Evolutionary conservation across 2,113 vertebrate species (phyloP).

Genomic region (cat (Felis catus)): DNA sequence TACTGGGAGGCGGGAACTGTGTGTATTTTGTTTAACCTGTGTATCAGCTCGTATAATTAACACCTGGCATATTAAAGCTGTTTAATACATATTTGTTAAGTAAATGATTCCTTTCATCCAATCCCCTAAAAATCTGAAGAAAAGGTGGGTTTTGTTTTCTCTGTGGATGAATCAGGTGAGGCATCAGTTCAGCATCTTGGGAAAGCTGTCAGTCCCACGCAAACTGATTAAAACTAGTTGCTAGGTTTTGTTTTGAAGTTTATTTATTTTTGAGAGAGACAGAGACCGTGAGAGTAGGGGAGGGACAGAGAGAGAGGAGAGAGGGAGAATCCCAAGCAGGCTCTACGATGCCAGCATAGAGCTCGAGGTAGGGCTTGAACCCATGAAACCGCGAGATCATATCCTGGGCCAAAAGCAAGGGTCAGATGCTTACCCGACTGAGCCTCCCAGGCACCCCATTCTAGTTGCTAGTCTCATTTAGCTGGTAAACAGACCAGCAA

Average conservation of each 20-base stretch:
- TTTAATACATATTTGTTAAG: conserved; percentile 1
- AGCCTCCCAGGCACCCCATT: no score
- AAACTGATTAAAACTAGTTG: neutral
- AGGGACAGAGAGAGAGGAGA: no score
- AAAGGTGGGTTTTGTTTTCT: neutral
- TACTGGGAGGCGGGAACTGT: neutral
- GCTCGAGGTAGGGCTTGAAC: no score
- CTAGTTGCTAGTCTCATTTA: neutral
- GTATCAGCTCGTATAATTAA: neutral
- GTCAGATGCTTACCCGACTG: no score
- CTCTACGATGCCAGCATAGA: no score
- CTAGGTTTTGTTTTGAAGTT: neutral
- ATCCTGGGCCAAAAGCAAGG: no score
- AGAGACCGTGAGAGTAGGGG: no score
- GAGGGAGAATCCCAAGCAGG: no score
- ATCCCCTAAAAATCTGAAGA: neutral
- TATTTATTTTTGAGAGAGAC: no score
- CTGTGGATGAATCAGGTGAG: neutral
- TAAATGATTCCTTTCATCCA: neutral
- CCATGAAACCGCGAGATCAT: no score
- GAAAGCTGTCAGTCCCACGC: neutral
- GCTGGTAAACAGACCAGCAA: neutral
- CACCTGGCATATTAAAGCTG: neutral
- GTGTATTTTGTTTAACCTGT: neutral
- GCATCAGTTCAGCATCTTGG: neutral